Percentiles rank a stretch among this genome's conserved stretches.
These are phyloP conservation scores for Falco concolor DNA, from an alignment of 2,797 vertebrate species.

Conservation along the genomic window DNA sequence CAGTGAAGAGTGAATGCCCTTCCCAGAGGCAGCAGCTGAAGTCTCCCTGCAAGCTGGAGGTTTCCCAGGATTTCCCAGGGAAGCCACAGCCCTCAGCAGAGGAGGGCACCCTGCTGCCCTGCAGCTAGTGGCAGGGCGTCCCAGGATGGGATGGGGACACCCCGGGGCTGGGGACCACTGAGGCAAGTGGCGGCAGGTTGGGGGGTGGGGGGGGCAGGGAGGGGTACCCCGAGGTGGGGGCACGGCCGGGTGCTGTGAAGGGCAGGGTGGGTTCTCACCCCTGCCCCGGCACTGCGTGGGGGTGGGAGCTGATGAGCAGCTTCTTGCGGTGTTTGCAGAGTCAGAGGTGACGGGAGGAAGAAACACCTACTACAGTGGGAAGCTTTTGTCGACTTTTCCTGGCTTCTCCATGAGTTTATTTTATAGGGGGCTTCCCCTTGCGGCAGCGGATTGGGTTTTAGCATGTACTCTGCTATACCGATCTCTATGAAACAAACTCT, in stretches of 20 bases:
- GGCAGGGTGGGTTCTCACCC: neutral
- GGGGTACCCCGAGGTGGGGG: rapidly evolving
- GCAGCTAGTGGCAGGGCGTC: neutral
- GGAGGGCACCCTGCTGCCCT: neutral
- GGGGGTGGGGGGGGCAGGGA: neutral
- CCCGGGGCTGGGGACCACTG: neutral
- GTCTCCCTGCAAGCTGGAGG: neutral
- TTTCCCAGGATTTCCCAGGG: neutral
- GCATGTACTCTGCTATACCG: neutral
- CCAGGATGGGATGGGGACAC: no score
- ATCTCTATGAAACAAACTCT: neutral
- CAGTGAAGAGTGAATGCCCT: neutral
- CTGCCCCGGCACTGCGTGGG: neutral
- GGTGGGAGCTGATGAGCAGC: neutral
- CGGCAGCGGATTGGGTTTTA: neutral
- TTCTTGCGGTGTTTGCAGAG: neutral
- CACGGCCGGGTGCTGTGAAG: rapidly evolving
- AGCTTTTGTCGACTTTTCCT: neutral
- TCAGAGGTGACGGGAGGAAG: neutral
- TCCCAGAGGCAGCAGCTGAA: neutral
- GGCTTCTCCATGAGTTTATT: neutral
- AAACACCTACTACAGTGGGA: neutral
- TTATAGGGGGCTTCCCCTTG: neutral
- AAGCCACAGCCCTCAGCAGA: neutral
- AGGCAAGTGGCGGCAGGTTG: neutral